These are phyloP conservation scores for Microcaecilia unicolor DNA, from an alignment of 2,797 vertebrate species.

Conservation along the genomic window DNA sequence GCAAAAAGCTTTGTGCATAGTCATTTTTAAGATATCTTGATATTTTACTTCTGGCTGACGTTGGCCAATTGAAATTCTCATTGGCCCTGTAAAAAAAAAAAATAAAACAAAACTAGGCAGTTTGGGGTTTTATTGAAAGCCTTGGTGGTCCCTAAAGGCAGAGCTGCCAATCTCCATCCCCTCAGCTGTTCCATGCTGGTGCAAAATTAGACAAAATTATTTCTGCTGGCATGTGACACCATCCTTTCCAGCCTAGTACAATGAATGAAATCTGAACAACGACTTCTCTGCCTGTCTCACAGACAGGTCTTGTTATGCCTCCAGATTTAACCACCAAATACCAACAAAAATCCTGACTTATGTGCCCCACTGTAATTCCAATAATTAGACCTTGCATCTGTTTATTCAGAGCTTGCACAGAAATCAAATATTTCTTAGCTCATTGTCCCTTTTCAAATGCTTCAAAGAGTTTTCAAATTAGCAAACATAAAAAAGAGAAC, in stretches of 20 bases:
- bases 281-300: constrained; percentile 38
- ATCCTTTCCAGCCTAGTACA: too few species aligned
- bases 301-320: constrained; percentile 44
- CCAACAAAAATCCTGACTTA: too few species aligned
- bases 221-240: constrained; percentile 36
- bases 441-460: constrained; percentile 30
- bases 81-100: constrained; percentile 19
- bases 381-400: constrained; percentile 35
- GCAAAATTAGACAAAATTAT: too few species aligned
- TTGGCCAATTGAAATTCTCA: constrained; percentile 18
- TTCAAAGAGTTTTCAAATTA: too few species aligned
- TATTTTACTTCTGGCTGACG: constrained; percentile 14
- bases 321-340: too few species aligned
- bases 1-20: neutral
- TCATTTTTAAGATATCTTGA: neutral
- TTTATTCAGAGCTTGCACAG: constrained; percentile 28
- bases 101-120: too few species aligned
- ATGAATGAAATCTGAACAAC: constrained; percentile 42
- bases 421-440: constrained; percentile 25
- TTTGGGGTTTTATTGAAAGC: constrained; percentile 38
- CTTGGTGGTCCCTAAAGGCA: constrained; percentile 42
- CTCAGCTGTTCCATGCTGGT: too few species aligned
- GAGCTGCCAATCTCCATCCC: too few species aligned
- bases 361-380: constrained; percentile 29
- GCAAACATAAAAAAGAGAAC: too few species aligned